A percentile compares a stretch with the other conserved stretches of the same genome.
Evolutionary conservation across 2,888 invertebrate species (phyloP).

Genomic region (Cyrtodaria siliqua): DNA sequence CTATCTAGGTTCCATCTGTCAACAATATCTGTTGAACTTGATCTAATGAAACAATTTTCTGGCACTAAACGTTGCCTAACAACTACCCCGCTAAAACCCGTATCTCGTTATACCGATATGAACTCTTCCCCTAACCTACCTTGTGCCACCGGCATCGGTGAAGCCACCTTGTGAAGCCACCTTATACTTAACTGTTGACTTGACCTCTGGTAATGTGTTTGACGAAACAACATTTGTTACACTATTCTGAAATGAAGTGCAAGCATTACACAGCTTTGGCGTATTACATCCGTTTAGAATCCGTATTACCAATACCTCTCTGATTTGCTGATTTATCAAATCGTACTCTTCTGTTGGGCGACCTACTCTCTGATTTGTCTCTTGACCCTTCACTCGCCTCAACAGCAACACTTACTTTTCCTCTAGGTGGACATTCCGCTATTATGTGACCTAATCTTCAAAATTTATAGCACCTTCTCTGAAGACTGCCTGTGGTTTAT

Average conservation of each 20-base stretch:
- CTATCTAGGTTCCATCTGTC: constrained; percentile 36
- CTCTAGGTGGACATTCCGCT: too few relatives aligned
- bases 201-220: not conserved
- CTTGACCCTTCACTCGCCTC: too few relatives aligned
- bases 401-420: too few relatives aligned
- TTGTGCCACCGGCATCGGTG: constrained; percentile 13
- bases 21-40: constrained; percentile 27
- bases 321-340: too few relatives aligned
- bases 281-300: too few relatives aligned
- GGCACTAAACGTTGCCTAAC: constrained; percentile 34
- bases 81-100: constrained; percentile 43
- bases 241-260: not conserved
- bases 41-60: constrained; percentile 28
- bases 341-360: too few relatives aligned
- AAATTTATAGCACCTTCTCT: constrained; percentile 8
- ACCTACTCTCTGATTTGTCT: too few relatives aligned
- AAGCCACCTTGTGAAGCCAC: too few relatives aligned
- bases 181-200: not conserved
- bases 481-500: too few relatives aligned
- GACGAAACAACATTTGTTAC: not conserved
- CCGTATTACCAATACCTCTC: too few relatives aligned
- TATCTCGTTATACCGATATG: constrained; percentile 38
- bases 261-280: constrained; percentile 6
- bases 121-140: constrained; percentile 14
- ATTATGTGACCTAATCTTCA: constrained; percentile 9